Evolutionary conservation across 1,140 invertebrate genomes (phyloP).

Genomic region (Drosophila simulans): DNA sequence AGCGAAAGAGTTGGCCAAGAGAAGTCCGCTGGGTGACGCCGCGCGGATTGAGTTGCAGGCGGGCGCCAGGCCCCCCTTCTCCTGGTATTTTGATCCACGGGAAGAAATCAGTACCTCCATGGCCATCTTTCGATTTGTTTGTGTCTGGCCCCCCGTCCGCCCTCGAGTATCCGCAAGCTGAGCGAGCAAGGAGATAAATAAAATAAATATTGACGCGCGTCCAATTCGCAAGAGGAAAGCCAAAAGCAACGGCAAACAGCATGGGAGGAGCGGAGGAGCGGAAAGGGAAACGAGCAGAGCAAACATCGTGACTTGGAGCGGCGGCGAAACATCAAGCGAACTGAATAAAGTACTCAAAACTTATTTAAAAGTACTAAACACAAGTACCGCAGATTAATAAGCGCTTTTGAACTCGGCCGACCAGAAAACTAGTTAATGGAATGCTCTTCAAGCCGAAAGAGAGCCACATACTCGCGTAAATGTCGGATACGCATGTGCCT

Average conservation of each 20-base stretch:
- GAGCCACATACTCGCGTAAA: neutral
- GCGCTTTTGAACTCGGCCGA: conserved; percentile 83
- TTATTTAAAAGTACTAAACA: conserved; percentile 84
- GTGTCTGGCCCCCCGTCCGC: neutral
- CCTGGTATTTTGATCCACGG: no score
- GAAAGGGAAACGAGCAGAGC: conserved; percentile 17
- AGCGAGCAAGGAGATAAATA: conserved; percentile 31
- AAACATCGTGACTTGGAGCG: conserved; percentile 74
- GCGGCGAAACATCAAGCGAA: conserved; percentile 81
- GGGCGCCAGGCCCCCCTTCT: conserved; percentile 35
- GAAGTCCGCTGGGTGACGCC: conserved; percentile 13
- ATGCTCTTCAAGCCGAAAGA: conserved; percentile 13
- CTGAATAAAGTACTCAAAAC: conserved; percentile 84
- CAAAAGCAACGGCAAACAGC: conserved; percentile 3
- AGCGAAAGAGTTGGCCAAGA: conserved; percentile 1
- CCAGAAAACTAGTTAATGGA: conserved; percentile 82
- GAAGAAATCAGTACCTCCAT: neutral
- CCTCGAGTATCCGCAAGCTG: conserved; percentile 17
- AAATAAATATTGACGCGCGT: conserved; percentile 55
- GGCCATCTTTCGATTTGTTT: no score
- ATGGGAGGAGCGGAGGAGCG: neutral
- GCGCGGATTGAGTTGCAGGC: conserved; percentile 60
- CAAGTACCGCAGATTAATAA: conserved; percentile 84
- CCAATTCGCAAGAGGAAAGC: conserved; percentile 41
- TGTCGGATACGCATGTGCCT: neutral